phyloP scores from a whole-genome alignment of 2,113 vertebrate genomes.

The Aptenodytes patagonicus region DNA sequence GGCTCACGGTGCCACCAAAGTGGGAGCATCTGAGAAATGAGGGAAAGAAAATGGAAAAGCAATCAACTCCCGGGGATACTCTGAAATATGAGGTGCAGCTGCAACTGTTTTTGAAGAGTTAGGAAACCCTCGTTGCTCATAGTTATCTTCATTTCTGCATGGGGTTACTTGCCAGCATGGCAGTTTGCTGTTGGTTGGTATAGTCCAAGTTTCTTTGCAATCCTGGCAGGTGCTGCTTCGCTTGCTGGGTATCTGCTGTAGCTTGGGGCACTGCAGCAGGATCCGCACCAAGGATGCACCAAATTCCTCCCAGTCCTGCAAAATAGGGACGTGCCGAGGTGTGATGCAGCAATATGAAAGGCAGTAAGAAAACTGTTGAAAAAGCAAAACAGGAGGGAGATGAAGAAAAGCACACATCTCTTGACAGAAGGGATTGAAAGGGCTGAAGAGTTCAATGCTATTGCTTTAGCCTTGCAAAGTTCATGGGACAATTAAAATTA shows the following conservation, averaged over 20 bases:
- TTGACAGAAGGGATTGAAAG: not conserved
- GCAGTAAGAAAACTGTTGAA: not conserved
- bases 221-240: fast-evolving
- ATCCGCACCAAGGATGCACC: not conserved
- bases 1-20: not conserved
- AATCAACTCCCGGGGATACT: not conserved
- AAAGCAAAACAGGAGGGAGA: not conserved
- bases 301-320: not conserved
- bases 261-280: not conserved
- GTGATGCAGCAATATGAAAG: fast-evolving
- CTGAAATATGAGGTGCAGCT: not conserved
- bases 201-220: not conserved
- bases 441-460: not conserved
- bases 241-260: not conserved
- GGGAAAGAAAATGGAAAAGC: not conserved
- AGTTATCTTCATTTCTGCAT: not conserved
- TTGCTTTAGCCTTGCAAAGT: not conserved
- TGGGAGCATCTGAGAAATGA: not conserved
- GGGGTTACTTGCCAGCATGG: not conserved
- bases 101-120: not conserved
- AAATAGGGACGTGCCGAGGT: fast-evolving
- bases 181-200: not conserved
- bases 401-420: not conserved
- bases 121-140: not conserved
- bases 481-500: not conserved